Percentiles rank a stretch among this genome's conserved stretches.
These are phyloP conservation scores for Lytechinus variegatus DNA, from an alignment of 35 echinoderm and acorn worm genomes.

Conservation along the genomic window DNA sequence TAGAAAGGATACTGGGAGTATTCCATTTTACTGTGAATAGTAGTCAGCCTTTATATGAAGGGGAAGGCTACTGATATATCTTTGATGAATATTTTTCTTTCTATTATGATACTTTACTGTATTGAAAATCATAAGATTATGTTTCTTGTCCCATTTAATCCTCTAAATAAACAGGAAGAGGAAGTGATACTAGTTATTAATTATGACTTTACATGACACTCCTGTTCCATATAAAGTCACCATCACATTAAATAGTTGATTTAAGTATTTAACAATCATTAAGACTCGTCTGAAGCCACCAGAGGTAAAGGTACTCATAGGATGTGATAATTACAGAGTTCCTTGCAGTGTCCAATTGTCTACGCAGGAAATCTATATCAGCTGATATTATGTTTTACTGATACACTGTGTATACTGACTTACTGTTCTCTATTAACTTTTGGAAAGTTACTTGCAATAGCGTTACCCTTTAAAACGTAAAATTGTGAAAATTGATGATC, in stretches of 20 bases:
- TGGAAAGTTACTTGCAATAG: not conserved
- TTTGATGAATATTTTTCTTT: not conserved
- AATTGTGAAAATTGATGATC: no score
- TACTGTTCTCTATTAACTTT: not conserved
- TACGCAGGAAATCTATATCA: conserved; percentile 7
- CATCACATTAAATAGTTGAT: not conserved
- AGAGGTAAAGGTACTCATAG: not conserved
- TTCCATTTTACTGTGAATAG: not conserved
- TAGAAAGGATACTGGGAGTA: no score
- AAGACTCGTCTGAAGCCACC: not conserved
- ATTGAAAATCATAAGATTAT: not conserved
- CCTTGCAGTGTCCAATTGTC: not conserved
- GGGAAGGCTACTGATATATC: not conserved
- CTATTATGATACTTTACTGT: not conserved
- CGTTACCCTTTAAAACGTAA: no score
- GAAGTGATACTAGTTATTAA: not conserved
- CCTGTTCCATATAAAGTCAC: not conserved
- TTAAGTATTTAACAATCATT: not conserved
- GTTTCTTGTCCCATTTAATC: not conserved
- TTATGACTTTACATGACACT: conserved; percentile 13
- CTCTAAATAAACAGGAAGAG: not conserved
- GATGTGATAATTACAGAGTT: conserved; percentile 16
- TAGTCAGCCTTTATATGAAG: not conserved
- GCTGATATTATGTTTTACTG: no score
- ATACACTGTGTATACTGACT: no score